phyloP scores from a whole-genome alignment of 2,113 vertebrate genomes.

The Bubo blakistoni region DNA sequence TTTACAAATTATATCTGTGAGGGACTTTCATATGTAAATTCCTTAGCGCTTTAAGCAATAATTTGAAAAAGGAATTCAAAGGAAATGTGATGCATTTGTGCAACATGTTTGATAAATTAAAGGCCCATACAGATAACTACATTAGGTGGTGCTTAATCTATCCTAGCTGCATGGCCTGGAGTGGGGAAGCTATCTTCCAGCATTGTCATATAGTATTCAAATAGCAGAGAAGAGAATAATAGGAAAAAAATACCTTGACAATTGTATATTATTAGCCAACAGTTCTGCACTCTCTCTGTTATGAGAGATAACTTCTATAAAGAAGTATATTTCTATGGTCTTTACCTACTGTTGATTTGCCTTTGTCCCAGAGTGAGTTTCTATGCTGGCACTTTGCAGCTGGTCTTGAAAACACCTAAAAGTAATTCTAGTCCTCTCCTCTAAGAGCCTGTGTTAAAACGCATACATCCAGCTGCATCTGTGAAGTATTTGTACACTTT shows the following conservation, averaged over 20 bases:
- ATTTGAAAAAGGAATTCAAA: background rate
- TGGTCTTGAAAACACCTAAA: background rate
- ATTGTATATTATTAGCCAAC: background rate
- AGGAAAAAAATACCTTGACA: background rate
- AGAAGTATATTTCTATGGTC: background rate
- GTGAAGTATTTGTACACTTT: background rate
- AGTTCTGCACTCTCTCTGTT: background rate
- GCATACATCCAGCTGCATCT: background rate
- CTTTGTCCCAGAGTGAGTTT: background rate
- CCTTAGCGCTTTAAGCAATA: background rate
- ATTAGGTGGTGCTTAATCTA: background rate
- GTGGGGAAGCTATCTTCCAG: background rate
- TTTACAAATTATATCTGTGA: background rate
- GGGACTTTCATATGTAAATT: background rate
- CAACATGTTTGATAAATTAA: background rate
- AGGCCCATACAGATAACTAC: background rate
- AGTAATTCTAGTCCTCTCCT: background rate
- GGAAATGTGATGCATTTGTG: background rate
- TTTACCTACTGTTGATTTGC: background rate
- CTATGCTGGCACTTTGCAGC: background rate
- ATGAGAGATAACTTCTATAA: background rate
- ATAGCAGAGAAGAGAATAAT: background rate
- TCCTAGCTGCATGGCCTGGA: background rate
- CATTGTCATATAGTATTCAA: background rate
- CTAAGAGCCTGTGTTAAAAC: background rate